These are phyloP conservation scores for Cynopterus brachyotis DNA, from an alignment of 2,113 vertebrate species.

Conservation along the genomic window DNA sequence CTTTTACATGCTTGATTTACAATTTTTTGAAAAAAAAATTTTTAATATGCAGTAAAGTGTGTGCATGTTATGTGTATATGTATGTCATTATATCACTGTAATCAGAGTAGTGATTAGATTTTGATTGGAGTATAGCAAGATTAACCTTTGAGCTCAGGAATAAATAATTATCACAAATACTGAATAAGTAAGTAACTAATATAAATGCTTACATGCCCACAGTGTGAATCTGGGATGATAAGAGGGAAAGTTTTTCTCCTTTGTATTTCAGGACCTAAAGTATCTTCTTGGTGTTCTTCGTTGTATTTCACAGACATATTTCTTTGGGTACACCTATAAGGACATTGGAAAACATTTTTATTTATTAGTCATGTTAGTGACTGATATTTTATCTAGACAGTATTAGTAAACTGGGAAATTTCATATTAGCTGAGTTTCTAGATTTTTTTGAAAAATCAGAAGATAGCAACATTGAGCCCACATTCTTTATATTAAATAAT, in stretches of 20 bases:
- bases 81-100: conserved; percentile 12
- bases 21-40: conserved; percentile 53
- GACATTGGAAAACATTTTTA: neutral
- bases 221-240: neutral
- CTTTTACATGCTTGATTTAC: conserved; percentile 56
- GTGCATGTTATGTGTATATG: neutral
- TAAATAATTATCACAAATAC: conserved; percentile 39
- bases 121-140: conserved; percentile 48
- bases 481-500: neutral
- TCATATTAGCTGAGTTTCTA: neutral
- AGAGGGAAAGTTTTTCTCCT: neutral
- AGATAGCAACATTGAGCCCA: neutral
- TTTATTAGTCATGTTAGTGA: neutral
- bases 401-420: neutral
- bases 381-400: neutral
- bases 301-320: neutral
- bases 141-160: conserved; percentile 29
- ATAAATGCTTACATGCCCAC: neutral
- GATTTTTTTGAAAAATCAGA: conserved; percentile 16
- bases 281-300: neutral
- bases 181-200: conserved; percentile 44
- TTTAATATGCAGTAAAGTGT: conserved; percentile 25
- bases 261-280: neutral
- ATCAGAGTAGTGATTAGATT: conserved; percentile 49
- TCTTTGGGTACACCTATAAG: neutral